A percentile compares a stretch with the other conserved stretches of the same genome.
Conservation (phyloP, 1,140 invertebrate species). For the Bradynema listronoti region DNA sequence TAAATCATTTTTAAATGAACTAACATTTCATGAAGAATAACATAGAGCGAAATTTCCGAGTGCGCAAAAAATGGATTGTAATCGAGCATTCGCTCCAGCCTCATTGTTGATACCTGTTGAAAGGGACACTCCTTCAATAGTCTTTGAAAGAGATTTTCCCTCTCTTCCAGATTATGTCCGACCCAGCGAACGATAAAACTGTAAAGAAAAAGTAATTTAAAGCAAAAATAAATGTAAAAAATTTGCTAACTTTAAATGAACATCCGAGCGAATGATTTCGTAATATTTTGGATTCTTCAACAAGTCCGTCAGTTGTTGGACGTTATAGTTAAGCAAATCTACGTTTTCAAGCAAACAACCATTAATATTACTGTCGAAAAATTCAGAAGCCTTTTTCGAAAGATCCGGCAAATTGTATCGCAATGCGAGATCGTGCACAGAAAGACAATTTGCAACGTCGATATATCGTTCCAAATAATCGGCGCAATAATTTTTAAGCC, state of each 20-base stretch:
- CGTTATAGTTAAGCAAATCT: conserved; percentile 42
- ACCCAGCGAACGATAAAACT: conserved; percentile 64
- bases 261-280: conserved; percentile 28
- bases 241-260: conserved; percentile 28
- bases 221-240: conserved; percentile 42
- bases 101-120: conserved; percentile 24
- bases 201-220: conserved; percentile 44
- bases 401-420: conserved; percentile 62
- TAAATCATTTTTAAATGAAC: conserved; percentile 45
- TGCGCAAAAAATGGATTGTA: conserved; percentile 60
- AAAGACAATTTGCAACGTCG: conserved; percentile 65
- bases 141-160: conserved; percentile 62
- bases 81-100: conserved; percentile 58
- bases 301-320: conserved; percentile 31
- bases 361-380: conserved; percentile 62
- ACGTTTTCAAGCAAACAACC: conserved; percentile 55
- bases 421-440: conserved; percentile 62
- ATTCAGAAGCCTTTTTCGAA: conserved; percentile 60
- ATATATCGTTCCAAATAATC: conserved; percentile 66
- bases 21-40: conserved; percentile 64
- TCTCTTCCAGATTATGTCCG: conserved; percentile 58
- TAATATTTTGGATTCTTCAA: conserved; percentile 45
- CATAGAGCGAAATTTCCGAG: conserved; percentile 62
- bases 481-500: conserved; percentile 66
- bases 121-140: conserved; percentile 60